Evolutionary conservation across 2,888 invertebrate species (phyloP), one percentile per base, ranked within the genome.

Genomic region (Steinernema hermaphroditum): DNA sequence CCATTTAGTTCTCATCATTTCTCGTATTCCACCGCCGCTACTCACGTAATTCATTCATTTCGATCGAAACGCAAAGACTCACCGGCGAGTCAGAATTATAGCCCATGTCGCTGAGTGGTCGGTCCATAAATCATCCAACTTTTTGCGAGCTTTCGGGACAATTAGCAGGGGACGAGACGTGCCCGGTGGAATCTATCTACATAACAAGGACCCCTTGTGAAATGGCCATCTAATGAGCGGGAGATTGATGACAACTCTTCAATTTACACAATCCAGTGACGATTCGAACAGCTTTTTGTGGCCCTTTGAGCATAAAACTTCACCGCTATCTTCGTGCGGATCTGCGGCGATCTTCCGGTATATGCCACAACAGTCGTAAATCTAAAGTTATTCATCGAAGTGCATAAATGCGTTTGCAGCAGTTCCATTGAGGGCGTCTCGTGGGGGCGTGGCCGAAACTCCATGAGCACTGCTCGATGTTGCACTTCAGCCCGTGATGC

Each of bases 91-190:
- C 62, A 27, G 62, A 62, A 62, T 62, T 62, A 62, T 62, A 29
- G 62, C 29, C 62, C 62, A 62, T 62, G 62, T 62, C 62, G 62
- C 62, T 62, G 62, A 62, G 62, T 62, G 62, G 62, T 62, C 32
- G 62, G 29, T 22, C 62, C 62, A 62, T 62, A 29, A 62, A 62
- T 62, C 62, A 62, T 62, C 62, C 16, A 62, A 62, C 62, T 62
- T 62, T 62, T 62, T 62, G 29, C 62, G 16, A 9, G 62, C 62
- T 62, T 62, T 62, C 62, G 62, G 62, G 27, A 62, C 62, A 62
- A 62, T 62, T 62, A 62, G 62, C 62, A 62, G n/a, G 62, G 62
- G 32, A 62, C 32, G 62, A 62, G 62, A n/a, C 16, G 27, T 62
- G 62, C 32, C 62, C 19, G 62, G 32, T 29, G 32, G 32, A 62